phyloP scores from a whole-genome alignment of 2,113 vertebrate genomes.

The Amphiprion ocellaris region DNA sequence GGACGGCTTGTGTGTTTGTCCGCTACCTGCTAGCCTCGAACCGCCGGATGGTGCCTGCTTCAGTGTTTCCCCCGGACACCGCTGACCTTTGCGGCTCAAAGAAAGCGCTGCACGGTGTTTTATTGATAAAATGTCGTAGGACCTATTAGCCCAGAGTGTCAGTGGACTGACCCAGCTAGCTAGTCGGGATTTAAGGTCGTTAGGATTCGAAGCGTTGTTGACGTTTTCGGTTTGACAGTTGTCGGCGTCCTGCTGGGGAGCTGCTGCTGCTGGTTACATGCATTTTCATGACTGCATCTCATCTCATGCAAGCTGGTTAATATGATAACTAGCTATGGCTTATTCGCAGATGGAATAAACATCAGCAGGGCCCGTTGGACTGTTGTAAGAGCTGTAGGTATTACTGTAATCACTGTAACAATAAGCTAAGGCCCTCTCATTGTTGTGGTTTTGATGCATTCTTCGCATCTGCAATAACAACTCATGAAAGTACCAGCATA shows the following conservation, averaged over 20 bases:
- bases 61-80: slow-evolving; percentile 18
- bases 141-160: background rate
- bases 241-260: slow-evolving; percentile 27
- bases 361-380: background rate
- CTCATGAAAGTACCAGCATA: background rate
- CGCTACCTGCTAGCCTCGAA: slow-evolving; percentile 54
- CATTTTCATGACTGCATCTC: slow-evolving; percentile 2
- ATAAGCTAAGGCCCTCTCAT: slow-evolving; percentile 34
- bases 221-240: slow-evolving; percentile 64
- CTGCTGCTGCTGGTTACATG: background rate
- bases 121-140: background rate
- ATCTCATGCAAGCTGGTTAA: background rate
- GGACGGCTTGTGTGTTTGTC: slow-evolving; percentile 23
- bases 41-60: slow-evolving; percentile 18
- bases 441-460: background rate
- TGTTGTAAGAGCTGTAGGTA: background rate
- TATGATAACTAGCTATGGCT: background rate
- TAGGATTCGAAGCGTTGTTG: slow-evolving; percentile 50
- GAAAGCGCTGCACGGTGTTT: background rate
- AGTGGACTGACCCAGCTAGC: slow-evolving; percentile 34
- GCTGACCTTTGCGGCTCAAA: slow-evolving; percentile 32
- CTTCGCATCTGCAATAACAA: background rate
- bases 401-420: background rate
- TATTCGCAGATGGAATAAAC: background rate
- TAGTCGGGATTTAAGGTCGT: slow-evolving; percentile 44